Conservation (phyloP, 2,888 invertebrate genomes). For the Cosmorhoe ocellata region DNA sequence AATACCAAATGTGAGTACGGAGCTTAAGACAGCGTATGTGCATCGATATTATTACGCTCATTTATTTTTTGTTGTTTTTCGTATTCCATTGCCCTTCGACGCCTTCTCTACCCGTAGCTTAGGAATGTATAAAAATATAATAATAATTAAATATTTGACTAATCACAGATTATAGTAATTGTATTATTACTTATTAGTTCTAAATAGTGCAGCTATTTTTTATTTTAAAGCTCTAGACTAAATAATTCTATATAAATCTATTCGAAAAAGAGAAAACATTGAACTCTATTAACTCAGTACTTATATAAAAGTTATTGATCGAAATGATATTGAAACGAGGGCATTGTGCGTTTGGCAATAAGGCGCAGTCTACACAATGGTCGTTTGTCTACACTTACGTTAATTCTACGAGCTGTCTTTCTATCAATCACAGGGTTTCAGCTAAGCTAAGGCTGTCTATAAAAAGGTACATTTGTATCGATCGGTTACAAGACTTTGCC, state of each 20-base stretch:
- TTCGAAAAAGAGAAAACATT: neutral
- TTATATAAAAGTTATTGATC: neutral
- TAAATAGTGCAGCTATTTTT: constrained; percentile 26
- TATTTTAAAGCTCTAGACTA: neutral
- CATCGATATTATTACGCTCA: too few relatives aligned
- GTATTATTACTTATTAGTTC: constrained; percentile 32
- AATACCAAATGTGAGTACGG: too few relatives aligned
- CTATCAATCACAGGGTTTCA: constrained; percentile 40
- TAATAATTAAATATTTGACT: constrained; percentile 58
- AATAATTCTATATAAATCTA: neutral
- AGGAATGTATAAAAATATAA: constrained; percentile 81
- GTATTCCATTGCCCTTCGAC: constrained; percentile 3
- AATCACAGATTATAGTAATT: constrained; percentile 65
- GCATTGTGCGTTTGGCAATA: constrained; percentile 28
- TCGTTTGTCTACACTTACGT: constrained; percentile 16
- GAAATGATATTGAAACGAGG: constrained; percentile 12
- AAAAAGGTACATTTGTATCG: constrained; percentile 17
- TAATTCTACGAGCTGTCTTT: constrained; percentile 29
- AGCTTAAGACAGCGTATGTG: too few relatives aligned
- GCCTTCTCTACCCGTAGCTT: constrained; percentile 67
- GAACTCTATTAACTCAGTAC: neutral
- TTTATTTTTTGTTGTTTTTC: neutral
- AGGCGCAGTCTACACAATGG: constrained; percentile 26
- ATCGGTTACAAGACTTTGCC: neutral
- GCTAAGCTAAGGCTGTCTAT: constrained; percentile 45